Evolutionary conservation across 2,888 invertebrate genomes (phyloP), one percentile per base, ranked within the genome.

Genomic region (Perizoma affinitatum): DNA sequence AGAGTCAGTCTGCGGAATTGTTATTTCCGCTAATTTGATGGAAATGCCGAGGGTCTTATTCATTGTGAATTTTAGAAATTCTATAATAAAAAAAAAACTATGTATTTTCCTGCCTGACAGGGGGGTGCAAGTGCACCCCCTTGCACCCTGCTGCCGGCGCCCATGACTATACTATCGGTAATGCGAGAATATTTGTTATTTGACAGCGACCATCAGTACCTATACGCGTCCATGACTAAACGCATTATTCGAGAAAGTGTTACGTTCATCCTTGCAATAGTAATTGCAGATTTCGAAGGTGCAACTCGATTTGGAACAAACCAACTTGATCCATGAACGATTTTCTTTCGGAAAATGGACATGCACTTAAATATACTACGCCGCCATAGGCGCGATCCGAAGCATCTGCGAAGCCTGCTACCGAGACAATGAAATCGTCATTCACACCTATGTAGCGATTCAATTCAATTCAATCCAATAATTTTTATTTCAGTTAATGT

Each of bases 1-100:
- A 68, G n/a, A 41, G n/a, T n/a, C 63, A 64, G 22, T 52, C 52
- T 4, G 43, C 43, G 43, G 43, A 6, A 43, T 43, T 43, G 10
- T 43, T 10, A 5, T 43, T 43, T 43, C 43, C 43, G 10, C 43
- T 10, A 43, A 43, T 43, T n/a, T 43, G 43, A 43, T 43, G 43
- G 10, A 43, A 43, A 8, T 43, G 10, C 10, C 10, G 43, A 43
- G 43, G 43, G 10, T 43, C 43, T 10, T 10, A 43, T 43, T 43
- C 43, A 43, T 43, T 43, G 4, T 43, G 43, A 43, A 43, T 43
- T 43, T 43, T 43, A 43, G 43, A 43, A 43, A 43, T 10, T 10
- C 43, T 43, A 43, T 43, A 10, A 43, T n/a, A n/a, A 8, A 43
- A n/a, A 10, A 43, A 43, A 43, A 10, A n/a, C n/a, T n/a, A n/a